phyloP scores from a whole-genome alignment of 2,888 invertebrate species.

The Nephrotoma flavescens region DNA sequence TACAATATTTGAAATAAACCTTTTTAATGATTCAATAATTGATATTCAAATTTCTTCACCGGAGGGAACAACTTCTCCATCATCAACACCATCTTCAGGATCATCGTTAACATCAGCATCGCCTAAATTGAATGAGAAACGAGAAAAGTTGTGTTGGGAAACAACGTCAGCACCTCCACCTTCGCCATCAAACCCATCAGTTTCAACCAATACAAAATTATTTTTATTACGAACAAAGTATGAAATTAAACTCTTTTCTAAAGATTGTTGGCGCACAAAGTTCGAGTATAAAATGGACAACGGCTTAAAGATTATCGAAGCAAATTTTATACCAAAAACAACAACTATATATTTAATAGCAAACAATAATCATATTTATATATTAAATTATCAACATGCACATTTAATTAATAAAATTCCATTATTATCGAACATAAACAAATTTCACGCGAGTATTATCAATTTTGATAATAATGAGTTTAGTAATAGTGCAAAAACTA shows the following conservation, averaged over 20 bases:
- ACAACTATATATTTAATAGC: neutral
- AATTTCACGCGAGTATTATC: neutral
- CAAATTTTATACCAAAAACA: neutral
- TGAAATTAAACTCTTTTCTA: neutral
- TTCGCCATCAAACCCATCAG: neutral
- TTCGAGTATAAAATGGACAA: neutral
- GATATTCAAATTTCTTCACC: neutral
- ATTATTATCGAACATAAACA: neutral
- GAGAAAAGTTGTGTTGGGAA: neutral
- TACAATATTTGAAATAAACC: neutral
- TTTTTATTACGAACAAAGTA: neutral
- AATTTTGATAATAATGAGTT: neutral
- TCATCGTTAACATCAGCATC: neutral
- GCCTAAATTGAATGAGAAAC: neutral
- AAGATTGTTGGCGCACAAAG: neutral
- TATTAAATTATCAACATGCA: neutral
- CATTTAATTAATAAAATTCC: neutral
- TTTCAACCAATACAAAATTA: neutral
- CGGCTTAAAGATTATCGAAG: neutral
- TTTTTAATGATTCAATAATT: neutral
- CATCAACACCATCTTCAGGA: neutral
- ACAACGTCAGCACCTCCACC: neutral
- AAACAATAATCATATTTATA: neutral
- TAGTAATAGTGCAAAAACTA: neutral
- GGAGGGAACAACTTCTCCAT: neutral